A percentile compares a stretch with the other conserved stretches of the same genome.
Evolutionary conservation across 1,140 invertebrate genomes (phyloP).

Genomic region (Lasioglossum albipes): DNA sequence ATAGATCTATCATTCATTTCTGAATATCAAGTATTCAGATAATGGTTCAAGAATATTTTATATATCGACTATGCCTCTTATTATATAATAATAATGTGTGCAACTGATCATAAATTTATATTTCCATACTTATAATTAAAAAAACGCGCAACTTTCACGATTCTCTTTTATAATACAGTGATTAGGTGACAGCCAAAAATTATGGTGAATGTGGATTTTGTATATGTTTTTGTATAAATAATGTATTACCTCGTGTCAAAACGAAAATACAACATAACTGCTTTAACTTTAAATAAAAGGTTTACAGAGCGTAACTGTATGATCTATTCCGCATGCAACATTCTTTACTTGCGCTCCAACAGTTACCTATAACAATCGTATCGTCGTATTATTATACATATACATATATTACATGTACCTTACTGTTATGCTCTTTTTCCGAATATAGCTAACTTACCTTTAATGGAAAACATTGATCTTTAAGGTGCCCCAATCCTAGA

Average conservation of each 20-base stretch:
- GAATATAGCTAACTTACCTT: constrained; percentile 82
- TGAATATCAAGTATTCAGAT: constrained; percentile 10
- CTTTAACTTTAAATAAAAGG: constrained; percentile 83
- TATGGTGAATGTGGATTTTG: constrained; percentile 9
- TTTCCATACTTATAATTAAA: not conserved
- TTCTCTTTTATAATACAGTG: constrained; percentile 23
- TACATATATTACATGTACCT: not conserved
- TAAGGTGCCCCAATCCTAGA: constrained; percentile 88
- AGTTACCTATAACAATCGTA: constrained; percentile 81
- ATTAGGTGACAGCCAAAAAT: too few species aligned
- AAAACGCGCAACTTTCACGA: not conserved
- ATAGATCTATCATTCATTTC: constrained; percentile 12
- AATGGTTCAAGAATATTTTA: constrained; percentile 4
- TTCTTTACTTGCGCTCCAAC: constrained; percentile 87
- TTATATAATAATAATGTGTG: not conserved
- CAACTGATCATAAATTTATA: not conserved
- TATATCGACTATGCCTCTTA: constrained; percentile 7
- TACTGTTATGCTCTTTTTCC: not conserved
- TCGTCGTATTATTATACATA: not conserved
- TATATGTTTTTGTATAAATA: constrained; percentile 27
- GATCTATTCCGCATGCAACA: constrained; percentile 91
- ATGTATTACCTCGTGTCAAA: constrained; percentile 19
- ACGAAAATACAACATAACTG: not conserved
- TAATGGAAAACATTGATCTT: constrained; percentile 93
- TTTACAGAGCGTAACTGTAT: constrained; percentile 88